These are phyloP conservation scores for Bursaphelenchus okinawaensis DNA, from an alignment of 2,888 invertebrate genomes.

Conservation along the genomic window DNA sequence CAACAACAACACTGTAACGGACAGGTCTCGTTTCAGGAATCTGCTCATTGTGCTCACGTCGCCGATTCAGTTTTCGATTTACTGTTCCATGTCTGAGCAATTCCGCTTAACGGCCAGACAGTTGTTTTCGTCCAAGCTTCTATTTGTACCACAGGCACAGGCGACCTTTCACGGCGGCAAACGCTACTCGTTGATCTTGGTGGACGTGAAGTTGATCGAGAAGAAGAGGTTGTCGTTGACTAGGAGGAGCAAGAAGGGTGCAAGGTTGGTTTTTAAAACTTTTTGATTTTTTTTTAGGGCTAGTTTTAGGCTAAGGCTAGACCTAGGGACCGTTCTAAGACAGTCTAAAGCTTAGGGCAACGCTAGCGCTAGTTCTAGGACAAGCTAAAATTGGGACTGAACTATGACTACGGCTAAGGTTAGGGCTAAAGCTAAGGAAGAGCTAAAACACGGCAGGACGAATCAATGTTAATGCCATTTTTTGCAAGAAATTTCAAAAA, in stretches of 20 bases:
- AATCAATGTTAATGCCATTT: too few species aligned
- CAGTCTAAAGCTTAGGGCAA: too few species aligned
- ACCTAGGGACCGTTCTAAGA: too few species aligned
- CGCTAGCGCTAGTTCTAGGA: too few species aligned
- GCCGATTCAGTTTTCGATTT: slow-evolving; percentile 82
- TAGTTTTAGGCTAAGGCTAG: too few species aligned
- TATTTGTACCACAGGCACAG: slow-evolving; percentile 48
- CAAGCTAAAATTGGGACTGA: too few species aligned
- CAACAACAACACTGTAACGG: slow-evolving; percentile 49
- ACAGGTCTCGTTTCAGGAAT: slow-evolving; percentile 72
- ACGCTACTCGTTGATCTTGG: slow-evolving; percentile 46
- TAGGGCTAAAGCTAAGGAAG: too few species aligned
- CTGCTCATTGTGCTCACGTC: slow-evolving; percentile 84
- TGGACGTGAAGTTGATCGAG: slow-evolving; percentile 35
- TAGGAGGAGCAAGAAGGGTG: not conserved
- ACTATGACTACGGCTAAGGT: too few species aligned
- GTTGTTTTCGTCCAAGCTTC: slow-evolving; percentile 62
- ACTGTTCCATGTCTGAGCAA: slow-evolving; percentile 73
- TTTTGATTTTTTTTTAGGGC: not conserved
- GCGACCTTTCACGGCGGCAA: slow-evolving; percentile 49
- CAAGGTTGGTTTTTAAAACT: not conserved
- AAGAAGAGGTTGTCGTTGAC: slow-evolving; percentile 15
- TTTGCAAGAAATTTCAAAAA: too few species aligned
- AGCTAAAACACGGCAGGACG: too few species aligned
- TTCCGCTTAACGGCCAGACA: slow-evolving; percentile 68